These are phyloP conservation scores for Aleadryas rufinucha DNA, from an alignment of 2,113 vertebrate genomes.

Conservation along the genomic window DNA sequence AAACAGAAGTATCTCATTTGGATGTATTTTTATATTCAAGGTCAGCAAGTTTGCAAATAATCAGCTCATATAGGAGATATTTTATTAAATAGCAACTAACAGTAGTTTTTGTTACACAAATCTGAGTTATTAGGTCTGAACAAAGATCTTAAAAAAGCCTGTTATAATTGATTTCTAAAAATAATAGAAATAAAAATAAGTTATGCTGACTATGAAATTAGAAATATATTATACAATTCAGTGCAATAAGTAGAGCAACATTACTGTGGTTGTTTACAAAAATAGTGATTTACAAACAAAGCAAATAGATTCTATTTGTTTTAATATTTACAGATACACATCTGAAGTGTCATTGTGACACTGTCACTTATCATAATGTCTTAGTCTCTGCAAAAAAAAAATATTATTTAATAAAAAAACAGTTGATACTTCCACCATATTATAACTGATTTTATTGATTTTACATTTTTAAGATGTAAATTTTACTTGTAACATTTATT, in stretches of 20 bases:
- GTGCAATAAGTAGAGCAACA: neutral
- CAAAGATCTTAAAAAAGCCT: neutral
- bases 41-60: neutral
- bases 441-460: neutral
- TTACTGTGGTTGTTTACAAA: neutral
- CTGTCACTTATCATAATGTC: slow-evolving; percentile 24
- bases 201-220: slow-evolving; percentile 9
- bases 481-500: neutral
- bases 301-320: neutral
- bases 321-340: slow-evolving; percentile 10
- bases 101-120: neutral
- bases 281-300: neutral
- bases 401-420: slow-evolving; percentile 47
- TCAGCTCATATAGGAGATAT: neutral
- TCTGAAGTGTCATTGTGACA: neutral
- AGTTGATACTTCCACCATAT: neutral
- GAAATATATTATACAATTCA: slow-evolving; percentile 16
- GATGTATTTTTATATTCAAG: neutral
- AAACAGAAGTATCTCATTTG: neutral
- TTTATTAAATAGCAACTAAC: neutral
- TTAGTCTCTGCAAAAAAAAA: neutral
- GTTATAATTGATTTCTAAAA: neutral
- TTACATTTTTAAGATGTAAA: neutral
- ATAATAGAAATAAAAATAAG: neutral
- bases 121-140: neutral